Evolutionary conservation across 2,797 vertebrate genomes (phyloP).

Genomic region (Falco novaeseelandiae): DNA sequence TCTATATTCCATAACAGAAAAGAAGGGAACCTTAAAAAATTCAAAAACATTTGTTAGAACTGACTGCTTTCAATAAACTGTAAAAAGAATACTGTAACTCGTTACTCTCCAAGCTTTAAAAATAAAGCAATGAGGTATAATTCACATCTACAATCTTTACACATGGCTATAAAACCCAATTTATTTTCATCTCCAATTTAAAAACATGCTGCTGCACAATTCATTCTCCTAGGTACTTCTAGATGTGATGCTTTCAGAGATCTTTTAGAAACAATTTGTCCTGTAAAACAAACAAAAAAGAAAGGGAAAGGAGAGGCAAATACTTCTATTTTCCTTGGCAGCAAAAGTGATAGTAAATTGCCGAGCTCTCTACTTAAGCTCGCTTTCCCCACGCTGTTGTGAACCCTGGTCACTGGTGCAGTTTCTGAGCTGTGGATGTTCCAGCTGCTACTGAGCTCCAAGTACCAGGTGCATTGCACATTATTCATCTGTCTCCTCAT

Average conservation of each 20-base stretch:
- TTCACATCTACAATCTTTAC: neutral
- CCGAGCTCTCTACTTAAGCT: neutral
- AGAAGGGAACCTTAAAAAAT: neutral
- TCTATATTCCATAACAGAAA: neutral
- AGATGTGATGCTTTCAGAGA: neutral
- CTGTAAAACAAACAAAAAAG: neutral
- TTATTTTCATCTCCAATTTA: neutral
- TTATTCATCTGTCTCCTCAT: neutral
- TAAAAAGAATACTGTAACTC: neutral
- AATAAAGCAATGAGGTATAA: neutral
- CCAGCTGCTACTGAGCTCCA: neutral
- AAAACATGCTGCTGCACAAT: neutral
- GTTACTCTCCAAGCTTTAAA: neutral
- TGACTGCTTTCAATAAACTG: neutral
- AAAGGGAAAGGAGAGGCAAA: neutral
- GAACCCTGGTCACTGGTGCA: neutral
- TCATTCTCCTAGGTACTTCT: neutral
- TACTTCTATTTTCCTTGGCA: neutral
- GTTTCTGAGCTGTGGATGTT: neutral
- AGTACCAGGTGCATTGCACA: neutral
- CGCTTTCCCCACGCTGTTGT: accelerated
- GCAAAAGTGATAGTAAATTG: neutral
- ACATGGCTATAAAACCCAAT: neutral
- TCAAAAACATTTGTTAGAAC: neutral
- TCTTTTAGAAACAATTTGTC: neutral